A percentile compares a stretch with the other conserved stretches of the same genome.
Conservation (phyloP, 1,140 invertebrate genomes). For the Lucilia cuprina region DNA sequence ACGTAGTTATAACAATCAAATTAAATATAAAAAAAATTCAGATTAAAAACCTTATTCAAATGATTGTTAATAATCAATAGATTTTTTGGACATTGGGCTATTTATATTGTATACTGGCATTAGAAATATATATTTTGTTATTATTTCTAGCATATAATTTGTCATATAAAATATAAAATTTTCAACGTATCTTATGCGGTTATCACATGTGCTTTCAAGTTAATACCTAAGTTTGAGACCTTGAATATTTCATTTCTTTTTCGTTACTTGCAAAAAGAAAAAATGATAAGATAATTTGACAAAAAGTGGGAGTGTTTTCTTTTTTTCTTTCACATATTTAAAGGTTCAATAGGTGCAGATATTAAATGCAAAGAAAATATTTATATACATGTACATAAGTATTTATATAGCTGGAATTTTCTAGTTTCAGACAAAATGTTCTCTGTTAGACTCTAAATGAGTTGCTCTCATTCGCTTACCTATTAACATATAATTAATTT, state of each 20-base stretch:
- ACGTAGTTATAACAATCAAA: neutral
- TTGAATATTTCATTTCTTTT: neutral
- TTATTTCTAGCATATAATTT: neutral
- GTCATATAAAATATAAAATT: neutral
- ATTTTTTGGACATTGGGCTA: neutral
- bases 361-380: too few relatives aligned
- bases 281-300: neutral
- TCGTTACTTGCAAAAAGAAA: neutral
- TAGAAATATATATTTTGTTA: neutral
- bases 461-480: too few relatives aligned
- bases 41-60: neutral
- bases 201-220: neutral
- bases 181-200: neutral
- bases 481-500: too few relatives aligned
- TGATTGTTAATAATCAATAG: neutral
- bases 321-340: neutral
- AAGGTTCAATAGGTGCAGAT: too few relatives aligned
- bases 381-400: too few relatives aligned
- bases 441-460: too few relatives aligned
- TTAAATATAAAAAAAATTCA: neutral
- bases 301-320: neutral
- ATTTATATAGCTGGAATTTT: too few relatives aligned
- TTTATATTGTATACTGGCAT: neutral
- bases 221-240: neutral
- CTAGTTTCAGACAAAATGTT: too few relatives aligned